phyloP scores from a whole-genome alignment of 2,113 vertebrate genomes.

The Coturnix japonica region DNA sequence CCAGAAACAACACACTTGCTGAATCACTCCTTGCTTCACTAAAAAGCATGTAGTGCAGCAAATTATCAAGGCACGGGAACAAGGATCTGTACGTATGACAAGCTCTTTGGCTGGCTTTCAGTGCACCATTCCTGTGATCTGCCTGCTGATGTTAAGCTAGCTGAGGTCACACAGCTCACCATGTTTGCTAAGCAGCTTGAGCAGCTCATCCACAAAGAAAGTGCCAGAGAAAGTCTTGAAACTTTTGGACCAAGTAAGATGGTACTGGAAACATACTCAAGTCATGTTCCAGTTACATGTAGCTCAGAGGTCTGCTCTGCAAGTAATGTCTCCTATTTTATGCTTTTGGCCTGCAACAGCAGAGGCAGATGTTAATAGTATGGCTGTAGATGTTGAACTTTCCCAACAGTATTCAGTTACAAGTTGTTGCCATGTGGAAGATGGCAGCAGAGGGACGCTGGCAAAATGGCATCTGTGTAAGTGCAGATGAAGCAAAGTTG shows the following conservation, averaged over 20 bases:
- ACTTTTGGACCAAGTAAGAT: neutral
- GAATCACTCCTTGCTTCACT: neutral
- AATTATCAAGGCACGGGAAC: neutral
- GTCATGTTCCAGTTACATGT: neutral
- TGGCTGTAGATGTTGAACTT: too few relatives aligned
- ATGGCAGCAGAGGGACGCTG: too few relatives aligned
- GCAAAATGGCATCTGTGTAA: too few relatives aligned
- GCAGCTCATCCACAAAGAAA: neutral
- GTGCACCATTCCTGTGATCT: neutral
- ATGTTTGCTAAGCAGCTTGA: neutral
- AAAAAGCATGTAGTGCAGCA: neutral
- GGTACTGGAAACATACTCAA: neutral
- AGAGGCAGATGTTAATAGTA: too few relatives aligned
- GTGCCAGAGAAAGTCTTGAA: neutral
- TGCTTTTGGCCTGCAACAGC: too few relatives aligned
- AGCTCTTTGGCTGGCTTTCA: neutral
- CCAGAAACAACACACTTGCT: neutral
- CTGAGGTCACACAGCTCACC: neutral
- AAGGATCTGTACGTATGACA: neutral
- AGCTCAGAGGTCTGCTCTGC: too few relatives aligned
- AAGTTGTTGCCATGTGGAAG: too few relatives aligned
- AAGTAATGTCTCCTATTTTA: too few relatives aligned
- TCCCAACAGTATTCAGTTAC: too few relatives aligned
- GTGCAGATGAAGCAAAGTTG: too few relatives aligned
- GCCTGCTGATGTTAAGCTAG: neutral